Conservation (phyloP, 2,113 vertebrate species). For the Bambusicola thoracicus region DNA sequence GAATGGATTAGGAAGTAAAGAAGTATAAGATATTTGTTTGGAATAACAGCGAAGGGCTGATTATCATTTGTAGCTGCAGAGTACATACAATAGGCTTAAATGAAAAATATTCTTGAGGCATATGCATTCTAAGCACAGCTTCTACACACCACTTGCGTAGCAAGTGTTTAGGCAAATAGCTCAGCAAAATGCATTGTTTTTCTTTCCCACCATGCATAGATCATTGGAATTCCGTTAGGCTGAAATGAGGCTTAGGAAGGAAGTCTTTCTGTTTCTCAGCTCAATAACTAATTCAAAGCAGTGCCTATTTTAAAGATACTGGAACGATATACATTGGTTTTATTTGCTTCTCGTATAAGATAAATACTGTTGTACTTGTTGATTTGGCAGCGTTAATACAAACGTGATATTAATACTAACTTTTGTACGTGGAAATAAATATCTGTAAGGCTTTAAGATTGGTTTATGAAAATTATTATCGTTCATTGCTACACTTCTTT, state of each 20-base stretch:
- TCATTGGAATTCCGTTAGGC: background rate
- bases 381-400: background rate
- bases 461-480: background rate
- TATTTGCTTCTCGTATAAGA: background rate
- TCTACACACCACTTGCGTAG: background rate
- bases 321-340: background rate
- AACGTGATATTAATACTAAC: background rate
- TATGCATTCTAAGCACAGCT: background rate
- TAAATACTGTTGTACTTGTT: background rate
- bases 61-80: background rate
- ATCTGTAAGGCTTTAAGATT: background rate
- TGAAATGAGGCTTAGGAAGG: background rate
- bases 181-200: background rate
- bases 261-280: conserved; percentile 6
- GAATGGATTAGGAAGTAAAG: background rate
- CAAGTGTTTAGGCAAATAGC: background rate
- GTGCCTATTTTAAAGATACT: background rate
- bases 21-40: background rate
- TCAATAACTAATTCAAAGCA: background rate
- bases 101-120: background rate
- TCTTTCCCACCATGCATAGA: background rate
- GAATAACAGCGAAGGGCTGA: background rate
- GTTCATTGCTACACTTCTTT: accelerated
- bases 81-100: background rate
- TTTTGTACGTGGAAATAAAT: background rate